Percentiles rank a stretch among this genome's conserved stretches.
Evolutionary conservation across 2,113 vertebrate species (phyloP).

Genomic region (Cacatua alba): DNA sequence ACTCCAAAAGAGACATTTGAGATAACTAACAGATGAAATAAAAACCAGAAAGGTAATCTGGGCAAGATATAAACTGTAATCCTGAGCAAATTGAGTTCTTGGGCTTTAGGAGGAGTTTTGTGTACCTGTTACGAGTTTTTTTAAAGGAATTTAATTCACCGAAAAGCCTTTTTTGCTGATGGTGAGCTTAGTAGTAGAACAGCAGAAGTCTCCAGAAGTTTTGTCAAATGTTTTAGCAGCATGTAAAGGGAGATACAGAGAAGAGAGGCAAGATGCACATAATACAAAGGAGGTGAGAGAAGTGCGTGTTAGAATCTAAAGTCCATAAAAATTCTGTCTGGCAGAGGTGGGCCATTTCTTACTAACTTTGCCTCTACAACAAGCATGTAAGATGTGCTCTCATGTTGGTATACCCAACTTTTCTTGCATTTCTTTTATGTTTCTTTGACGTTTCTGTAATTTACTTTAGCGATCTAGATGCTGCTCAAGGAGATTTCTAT

Average conservation of each 20-base stretch:
- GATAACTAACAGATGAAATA: neutral
- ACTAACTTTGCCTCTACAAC: neutral
- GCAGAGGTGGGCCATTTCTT: neutral
- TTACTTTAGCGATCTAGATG: neutral
- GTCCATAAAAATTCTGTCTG: neutral
- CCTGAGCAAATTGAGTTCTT: neutral
- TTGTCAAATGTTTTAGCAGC: neutral
- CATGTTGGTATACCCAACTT: neutral
- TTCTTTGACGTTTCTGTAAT: neutral
- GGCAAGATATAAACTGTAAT: neutral
- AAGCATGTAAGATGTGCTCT: neutral
- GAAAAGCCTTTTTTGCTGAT: neutral
- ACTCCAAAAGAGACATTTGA: neutral
- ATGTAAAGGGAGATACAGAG: neutral
- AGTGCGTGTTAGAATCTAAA: neutral
- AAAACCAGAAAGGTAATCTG: neutral
- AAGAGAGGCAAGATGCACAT: neutral
- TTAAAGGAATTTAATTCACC: neutral
- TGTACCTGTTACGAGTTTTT: neutral
- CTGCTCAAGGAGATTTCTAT: neutral
- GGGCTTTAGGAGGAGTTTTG: neutral
- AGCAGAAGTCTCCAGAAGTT: neutral
- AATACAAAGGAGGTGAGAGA: neutral
- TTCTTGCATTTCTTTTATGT: accelerated
- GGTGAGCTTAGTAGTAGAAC: neutral